A percentile compares a stretch with the other conserved stretches of the same genome.
These are phyloP conservation scores for Acanthopleura granulata DNA, from an alignment of 2,888 invertebrate genomes.

Conservation along the genomic window DNA sequence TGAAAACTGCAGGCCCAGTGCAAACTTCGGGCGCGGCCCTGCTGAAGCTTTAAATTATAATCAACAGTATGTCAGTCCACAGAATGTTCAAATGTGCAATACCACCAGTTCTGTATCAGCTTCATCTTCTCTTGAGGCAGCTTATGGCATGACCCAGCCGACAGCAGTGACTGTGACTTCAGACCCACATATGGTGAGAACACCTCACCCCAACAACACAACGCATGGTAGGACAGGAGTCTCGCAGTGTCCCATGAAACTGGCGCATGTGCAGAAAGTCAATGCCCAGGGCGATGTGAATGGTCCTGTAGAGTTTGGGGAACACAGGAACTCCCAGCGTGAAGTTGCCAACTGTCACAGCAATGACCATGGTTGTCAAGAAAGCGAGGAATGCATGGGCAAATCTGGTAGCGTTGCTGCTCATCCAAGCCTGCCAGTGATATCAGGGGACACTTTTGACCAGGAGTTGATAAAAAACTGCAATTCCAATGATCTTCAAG, in stretches of 20 bases:
- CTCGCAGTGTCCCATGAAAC: not conserved
- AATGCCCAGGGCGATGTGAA: not conserved
- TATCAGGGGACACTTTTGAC: not conserved
- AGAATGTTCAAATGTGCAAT: slow-evolving; percentile 3
- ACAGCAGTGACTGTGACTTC: not conserved
- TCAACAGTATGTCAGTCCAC: not conserved
- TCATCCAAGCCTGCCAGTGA: not conserved
- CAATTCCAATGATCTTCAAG: not conserved
- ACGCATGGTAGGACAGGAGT: not conserved
- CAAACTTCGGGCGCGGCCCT: not conserved
- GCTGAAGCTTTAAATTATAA: not conserved
- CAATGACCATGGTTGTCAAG: not conserved
- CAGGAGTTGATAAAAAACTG: not conserved
- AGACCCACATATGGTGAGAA: not conserved
- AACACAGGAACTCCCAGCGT: not conserved
- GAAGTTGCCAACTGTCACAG: not conserved
- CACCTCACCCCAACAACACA: too few species aligned
- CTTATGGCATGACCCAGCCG: not conserved
- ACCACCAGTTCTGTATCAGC: not conserved
- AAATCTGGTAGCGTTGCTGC: not conserved
- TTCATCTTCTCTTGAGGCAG: not conserved
- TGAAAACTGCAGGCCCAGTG: too few species aligned
- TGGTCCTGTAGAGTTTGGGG: not conserved
- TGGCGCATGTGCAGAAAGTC: not conserved
- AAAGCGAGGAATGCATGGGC: not conserved